Conservation (phyloP, 1,140 invertebrate genomes). For the Octopus sinensis region DNA sequence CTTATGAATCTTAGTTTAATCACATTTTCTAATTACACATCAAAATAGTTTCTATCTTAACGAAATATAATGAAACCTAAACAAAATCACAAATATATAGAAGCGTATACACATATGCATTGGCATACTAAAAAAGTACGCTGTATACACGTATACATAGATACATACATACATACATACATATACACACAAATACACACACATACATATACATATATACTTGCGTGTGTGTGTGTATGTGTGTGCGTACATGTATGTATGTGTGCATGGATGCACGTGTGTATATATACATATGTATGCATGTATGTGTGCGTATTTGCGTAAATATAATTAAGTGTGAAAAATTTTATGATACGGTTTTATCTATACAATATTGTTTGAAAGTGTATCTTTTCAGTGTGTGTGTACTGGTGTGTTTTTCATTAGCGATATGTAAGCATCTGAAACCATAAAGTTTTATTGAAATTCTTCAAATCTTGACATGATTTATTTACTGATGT, state of each 20-base stretch:
- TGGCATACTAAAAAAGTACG: background rate
- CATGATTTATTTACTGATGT: too few species aligned
- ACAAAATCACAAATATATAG: background rate
- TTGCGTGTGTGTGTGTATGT: background rate
- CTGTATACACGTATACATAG: background rate
- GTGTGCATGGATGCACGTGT: background rate
- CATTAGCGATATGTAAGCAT: too few species aligned
- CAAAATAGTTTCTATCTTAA: too few species aligned
- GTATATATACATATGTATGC: background rate
- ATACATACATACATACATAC: background rate
- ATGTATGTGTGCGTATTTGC: background rate
- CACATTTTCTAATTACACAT: too few species aligned
- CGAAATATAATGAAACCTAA: too few species aligned
- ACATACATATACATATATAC: background rate
- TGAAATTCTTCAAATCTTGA: too few species aligned
- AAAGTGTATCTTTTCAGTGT: too few species aligned
- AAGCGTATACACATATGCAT: background rate
- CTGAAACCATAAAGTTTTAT: too few species aligned
- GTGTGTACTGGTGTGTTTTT: too few species aligned
- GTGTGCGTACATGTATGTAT: background rate
- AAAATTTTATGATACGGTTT: too few species aligned
- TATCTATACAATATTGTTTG: too few species aligned
- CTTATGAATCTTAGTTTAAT: too few species aligned
- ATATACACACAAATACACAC: background rate
- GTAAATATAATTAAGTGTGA: background rate